Evolutionary conservation across 2,113 vertebrate species (phyloP), one percentile per base, ranked within the genome.

Genomic region (Panurus biarmicus): DNA sequence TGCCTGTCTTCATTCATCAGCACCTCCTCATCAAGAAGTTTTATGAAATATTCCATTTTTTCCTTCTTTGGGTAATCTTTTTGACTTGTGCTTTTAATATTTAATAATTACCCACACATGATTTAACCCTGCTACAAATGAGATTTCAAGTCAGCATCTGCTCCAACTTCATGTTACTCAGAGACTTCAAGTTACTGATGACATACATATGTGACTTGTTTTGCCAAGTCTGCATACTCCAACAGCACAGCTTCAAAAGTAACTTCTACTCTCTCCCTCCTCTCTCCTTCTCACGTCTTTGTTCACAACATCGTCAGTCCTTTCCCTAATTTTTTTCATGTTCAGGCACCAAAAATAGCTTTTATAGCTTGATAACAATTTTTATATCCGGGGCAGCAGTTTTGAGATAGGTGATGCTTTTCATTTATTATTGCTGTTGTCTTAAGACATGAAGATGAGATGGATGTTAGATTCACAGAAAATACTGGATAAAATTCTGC

Each of bases 11-110:
- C 91, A 94, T 94, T 96, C 96, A 95, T 93, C 92, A 90, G 79
- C 88, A 87, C 77, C 76, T 94, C 91, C 93, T 93, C 95, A 94
- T 95, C 91, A 92, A 89, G 58, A 92, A 89, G 50, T 93, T 96
- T 92, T 94, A 91, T 96, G 91, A 96, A 96, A 94, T 94, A 95
- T 72, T 94, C 86, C 40, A 65, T 62, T 89, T 94, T 91, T 93
- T 87, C 64, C 86, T 92, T 91, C 86, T 96, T 95, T 96, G 93
- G 78, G 70, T 96, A 95, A 96, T 92, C 86, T 91, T 96, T 94
- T 66, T 95, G 85, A 96, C 95, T 96, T 91, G 93, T 82, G 89
- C 77, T 95, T 96, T 96, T 96, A 95, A 94, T 95, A 96, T 94
- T 94, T 96, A 96, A 95, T 95, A 96, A 96, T 94, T 96, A 95